A percentile compares a stretch with the other conserved stretches of the same genome.
Conservation (phyloP, 30 jellyfish, hydroid and myxozoan genomes). For the Mastigias papua region DNA sequence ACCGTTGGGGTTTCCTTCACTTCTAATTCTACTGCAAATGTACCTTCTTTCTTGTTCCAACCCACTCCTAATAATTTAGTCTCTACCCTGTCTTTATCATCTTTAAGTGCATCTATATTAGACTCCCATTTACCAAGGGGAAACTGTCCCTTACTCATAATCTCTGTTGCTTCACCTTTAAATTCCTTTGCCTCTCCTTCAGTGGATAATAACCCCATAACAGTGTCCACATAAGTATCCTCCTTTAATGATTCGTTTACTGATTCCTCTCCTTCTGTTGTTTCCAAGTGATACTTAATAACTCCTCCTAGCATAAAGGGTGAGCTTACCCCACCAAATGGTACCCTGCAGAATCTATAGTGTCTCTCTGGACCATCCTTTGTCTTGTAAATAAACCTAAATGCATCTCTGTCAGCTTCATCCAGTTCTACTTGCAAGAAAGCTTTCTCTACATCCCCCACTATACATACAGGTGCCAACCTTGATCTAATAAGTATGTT, state of each 20-base stretch:
- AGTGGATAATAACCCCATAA: conserved; percentile 7
- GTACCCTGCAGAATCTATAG: conserved; percentile 63
- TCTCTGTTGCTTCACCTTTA: conserved; percentile 10
- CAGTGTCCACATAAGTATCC: conserved; percentile 44
- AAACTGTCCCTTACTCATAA: conserved; percentile 38
- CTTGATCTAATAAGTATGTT: conserved; percentile 65
- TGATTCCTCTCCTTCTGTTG: conserved; percentile 19
- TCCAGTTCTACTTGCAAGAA: conserved; percentile 46
- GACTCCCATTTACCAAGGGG: conserved; percentile 66
- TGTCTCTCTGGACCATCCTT: conserved; percentile 22
- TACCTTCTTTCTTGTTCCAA: conserved; percentile 42
- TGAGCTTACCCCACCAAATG: conserved; percentile 72
- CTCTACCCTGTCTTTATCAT: conserved; percentile 27
- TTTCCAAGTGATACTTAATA: conserved; percentile 35
- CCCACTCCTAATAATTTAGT: conserved; percentile 46
- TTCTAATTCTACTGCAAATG: conserved; percentile 36
- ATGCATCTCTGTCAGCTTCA: conserved; percentile 62
- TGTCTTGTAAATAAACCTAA: conserved; percentile 53
- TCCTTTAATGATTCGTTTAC: conserved; percentile 9
- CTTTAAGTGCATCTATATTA: conserved; percentile 20
- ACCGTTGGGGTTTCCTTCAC: background rate
- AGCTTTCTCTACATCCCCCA: conserved; percentile 46
- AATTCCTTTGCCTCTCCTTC: conserved; percentile 35
- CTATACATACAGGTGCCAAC: conserved; percentile 55
- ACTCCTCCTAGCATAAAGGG: conserved; percentile 64